Conservation (phyloP, 2,113 vertebrate species). For the Tachysurus vachellii region DNA sequence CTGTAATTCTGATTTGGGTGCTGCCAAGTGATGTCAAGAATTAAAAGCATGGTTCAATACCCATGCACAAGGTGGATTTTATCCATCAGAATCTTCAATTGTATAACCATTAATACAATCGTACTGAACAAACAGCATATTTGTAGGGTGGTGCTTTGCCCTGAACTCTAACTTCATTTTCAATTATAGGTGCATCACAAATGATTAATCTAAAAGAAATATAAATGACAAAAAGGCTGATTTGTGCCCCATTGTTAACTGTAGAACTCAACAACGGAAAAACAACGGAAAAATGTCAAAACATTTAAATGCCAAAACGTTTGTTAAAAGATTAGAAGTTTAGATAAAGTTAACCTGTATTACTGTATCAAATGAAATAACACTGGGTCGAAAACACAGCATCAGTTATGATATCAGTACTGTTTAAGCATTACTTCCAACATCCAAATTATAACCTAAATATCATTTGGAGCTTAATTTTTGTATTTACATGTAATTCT, state of each 20-base stretch:
- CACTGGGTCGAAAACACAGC: too few relatives aligned
- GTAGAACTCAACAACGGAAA: too few relatives aligned
- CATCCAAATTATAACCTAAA: not conserved
- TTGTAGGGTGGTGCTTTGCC: not conserved
- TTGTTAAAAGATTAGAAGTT: too few relatives aligned
- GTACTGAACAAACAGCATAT: not conserved
- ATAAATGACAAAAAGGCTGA: not conserved
- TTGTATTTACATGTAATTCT: not conserved
- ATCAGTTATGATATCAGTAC: too few relatives aligned
- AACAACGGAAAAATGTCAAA: too few relatives aligned
- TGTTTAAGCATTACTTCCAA: not conserved
- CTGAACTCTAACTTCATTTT: not conserved
- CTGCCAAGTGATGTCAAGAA: too few relatives aligned
- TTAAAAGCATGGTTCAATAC: conserved; percentile 22
- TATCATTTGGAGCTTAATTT: not conserved
- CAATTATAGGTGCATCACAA: not conserved
- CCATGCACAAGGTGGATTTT: conserved; percentile 54
- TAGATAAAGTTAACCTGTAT: too few relatives aligned
- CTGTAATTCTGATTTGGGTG: too few relatives aligned
- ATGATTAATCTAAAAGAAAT: not conserved
- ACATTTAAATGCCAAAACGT: too few relatives aligned
- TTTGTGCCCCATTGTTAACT: not conserved
- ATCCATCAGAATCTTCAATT: conserved; percentile 24
- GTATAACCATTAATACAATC: not conserved
- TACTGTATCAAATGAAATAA: too few relatives aligned